Evolutionary conservation across 2,888 invertebrate species (phyloP).

Genomic region (Tetranychus truncatus): DNA sequence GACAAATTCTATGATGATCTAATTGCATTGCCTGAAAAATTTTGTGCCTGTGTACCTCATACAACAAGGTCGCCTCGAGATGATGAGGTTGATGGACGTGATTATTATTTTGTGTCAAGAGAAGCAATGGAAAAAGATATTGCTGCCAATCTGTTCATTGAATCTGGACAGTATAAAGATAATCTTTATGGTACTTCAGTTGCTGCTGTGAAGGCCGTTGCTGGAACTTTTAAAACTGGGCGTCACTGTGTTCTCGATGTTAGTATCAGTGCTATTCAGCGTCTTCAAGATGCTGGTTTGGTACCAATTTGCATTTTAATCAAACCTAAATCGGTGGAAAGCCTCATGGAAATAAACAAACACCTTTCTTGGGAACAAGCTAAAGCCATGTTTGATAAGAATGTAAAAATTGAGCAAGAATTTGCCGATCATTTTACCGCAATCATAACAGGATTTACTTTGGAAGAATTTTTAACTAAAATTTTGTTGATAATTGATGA

Average conservation of each 20-base stretch:
- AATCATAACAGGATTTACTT: conserved; percentile 87
- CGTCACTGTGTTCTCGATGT: conserved; percentile 99
- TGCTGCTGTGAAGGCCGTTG: conserved; percentile 86
- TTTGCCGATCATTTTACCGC: conserved; percentile 98
- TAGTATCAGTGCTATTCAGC: conserved; percentile 96
- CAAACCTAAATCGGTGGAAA: conserved; percentile 90
- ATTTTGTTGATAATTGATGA: conserved; percentile 69
- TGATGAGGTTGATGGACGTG: conserved; percentile 90
- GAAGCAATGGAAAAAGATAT: conserved; percentile 95
- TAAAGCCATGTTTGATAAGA: conserved; percentile 84
- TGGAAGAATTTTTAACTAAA: conserved; percentile 85
- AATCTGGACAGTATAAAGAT: conserved; percentile 98
- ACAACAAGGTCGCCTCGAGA: conserved; percentile 89
- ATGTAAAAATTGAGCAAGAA: conserved; percentile 90
- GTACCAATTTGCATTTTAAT: conserved; percentile 96
- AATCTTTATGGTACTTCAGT: conserved; percentile 98
- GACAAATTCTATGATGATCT: conserved; percentile 97
- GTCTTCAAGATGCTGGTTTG: conserved; percentile 90
- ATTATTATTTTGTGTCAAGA: conserved; percentile 93
- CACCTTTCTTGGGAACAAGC: conserved; percentile 96
- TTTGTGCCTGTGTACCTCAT: conserved; percentile 98
- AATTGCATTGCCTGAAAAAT: conserved; percentile 94
- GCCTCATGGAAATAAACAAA: conserved; percentile 98
- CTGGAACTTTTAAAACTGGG: conserved; percentile 54
- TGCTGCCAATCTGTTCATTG: conserved; percentile 95